These are phyloP conservation scores for Oceanodroma tethys DNA, from an alignment of 2,113 vertebrate genomes.

Conservation along the genomic window DNA sequence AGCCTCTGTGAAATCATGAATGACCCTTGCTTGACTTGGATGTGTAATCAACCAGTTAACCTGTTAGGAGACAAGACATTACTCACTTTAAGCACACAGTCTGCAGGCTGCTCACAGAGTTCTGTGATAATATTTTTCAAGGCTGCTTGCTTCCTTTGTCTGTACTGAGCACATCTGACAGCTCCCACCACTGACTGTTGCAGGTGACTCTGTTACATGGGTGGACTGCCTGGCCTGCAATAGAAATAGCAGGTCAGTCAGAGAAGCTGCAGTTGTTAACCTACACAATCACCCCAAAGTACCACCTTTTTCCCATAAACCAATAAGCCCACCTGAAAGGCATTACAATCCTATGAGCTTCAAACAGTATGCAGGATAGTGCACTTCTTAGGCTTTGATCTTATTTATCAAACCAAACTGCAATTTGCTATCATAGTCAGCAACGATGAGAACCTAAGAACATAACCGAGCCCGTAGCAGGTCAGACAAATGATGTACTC, in stretches of 20 bases:
- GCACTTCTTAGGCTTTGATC: not conserved
- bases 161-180: not conserved
- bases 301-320: not conserved
- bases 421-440: not conserved
- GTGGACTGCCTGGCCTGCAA: not conserved
- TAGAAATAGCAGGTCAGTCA: not conserved
- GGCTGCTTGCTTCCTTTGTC: not conserved
- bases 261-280: not conserved
- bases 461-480: not conserved
- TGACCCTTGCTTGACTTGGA: not conserved
- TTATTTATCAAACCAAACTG: not conserved
- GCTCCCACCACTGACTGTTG: not conserved
- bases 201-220: not conserved
- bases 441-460: not conserved
- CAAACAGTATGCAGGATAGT: not conserved
- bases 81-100: not conserved
- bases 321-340: not conserved
- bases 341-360: not conserved
- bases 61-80: not conserved
- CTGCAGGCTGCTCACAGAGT: not conserved
- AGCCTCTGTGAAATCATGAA: not conserved
- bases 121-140: not conserved
- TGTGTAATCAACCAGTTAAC: not conserved
- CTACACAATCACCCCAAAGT: not conserved
- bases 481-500: not conserved